A percentile compares a stretch with the other conserved stretches of the same genome.
phyloP scores from a whole-genome alignment of 2,113 vertebrate genomes.

The Strix aluco region DNA sequence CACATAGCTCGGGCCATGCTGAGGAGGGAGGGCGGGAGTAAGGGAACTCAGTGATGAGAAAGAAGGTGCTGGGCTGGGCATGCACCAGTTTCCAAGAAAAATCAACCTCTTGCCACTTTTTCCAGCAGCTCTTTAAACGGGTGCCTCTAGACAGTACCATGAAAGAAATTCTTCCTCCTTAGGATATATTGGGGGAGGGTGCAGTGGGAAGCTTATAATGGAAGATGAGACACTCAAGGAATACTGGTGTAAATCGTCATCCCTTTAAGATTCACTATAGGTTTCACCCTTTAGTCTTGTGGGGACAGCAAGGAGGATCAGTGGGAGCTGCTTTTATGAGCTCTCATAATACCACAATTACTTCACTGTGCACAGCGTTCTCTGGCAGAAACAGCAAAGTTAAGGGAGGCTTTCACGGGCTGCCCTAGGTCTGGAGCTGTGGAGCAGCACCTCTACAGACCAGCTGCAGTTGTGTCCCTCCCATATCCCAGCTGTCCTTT shows the following conservation, averaged over 20 bases:
- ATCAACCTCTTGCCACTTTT: not conserved
- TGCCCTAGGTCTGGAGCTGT: not conserved
- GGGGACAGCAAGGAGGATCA: not conserved
- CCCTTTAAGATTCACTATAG: not conserved
- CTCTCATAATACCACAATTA: not conserved
- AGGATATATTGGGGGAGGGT: not conserved
- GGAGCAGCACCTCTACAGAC: fast-evolving
- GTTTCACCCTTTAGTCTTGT: not conserved
- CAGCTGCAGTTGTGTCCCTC: not conserved
- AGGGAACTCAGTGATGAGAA: not conserved
- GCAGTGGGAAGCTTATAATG: not conserved
- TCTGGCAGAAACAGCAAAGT: not conserved
- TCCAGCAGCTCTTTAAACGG: not conserved
- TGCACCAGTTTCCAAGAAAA: not conserved
- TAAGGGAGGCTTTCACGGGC: not conserved
- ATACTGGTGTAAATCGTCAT: not conserved
- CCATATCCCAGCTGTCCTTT: not conserved
- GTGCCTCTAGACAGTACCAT: not conserved
- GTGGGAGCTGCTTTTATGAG: not conserved
- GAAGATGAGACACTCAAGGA: not conserved
- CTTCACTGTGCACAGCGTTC: not conserved
- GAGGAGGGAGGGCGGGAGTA: not conserved
- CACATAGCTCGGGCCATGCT: not conserved
- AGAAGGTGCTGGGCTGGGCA: not conserved
- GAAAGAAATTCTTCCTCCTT: not conserved